Percentiles rank a stretch among this genome's conserved stretches.
Evolutionary conservation across 2,113 vertebrate species (phyloP).

Genomic region (Riparia riparia): DNA sequence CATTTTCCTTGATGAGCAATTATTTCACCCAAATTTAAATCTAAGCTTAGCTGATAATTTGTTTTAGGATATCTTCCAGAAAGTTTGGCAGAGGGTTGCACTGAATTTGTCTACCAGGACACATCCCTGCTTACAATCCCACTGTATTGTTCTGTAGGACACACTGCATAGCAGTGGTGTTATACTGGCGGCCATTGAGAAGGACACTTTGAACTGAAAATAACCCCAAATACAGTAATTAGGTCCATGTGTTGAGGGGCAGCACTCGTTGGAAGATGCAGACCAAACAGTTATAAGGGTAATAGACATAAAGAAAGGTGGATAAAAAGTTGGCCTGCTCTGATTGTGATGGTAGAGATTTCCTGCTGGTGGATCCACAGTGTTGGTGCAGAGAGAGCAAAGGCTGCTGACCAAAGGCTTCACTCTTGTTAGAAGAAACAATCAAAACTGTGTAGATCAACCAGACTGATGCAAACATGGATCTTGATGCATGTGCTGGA

Average conservation of each 20-base stretch:
- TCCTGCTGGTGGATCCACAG: neutral
- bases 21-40: neutral
- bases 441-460: neutral
- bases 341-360: neutral
- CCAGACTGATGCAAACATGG: neutral
- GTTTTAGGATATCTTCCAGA: neutral
- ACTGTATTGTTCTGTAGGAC: neutral
- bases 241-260: neutral
- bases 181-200: neutral
- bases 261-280: neutral
- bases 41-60: neutral
- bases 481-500: neutral
- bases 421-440: neutral
- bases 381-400: neutral
- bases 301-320: neutral
- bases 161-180: neutral
- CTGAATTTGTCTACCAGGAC: neutral
- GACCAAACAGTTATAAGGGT: neutral
- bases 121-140: neutral
- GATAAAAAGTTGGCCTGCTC: neutral
- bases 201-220: neutral
- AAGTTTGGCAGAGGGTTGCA: neutral
- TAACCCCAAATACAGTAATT: neutral
- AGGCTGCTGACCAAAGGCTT: neutral
- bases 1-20: neutral